These are phyloP conservation scores for Heliconius eleuchia DNA, from an alignment of 1,140 invertebrate species.

Conservation along the genomic window DNA sequence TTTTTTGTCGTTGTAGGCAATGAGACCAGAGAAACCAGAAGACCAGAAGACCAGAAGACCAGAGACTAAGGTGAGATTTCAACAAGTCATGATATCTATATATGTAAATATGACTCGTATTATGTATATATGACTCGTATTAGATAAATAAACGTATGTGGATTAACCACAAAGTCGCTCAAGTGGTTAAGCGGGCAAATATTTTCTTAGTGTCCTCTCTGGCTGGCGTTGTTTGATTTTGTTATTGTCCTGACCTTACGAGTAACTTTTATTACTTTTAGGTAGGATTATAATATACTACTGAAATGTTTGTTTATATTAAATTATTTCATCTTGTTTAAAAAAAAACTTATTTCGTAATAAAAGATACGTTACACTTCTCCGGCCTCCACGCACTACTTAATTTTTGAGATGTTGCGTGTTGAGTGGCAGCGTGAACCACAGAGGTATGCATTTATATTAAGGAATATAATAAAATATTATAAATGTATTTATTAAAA, in stretches of 20 bases:
- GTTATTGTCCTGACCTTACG: neutral
- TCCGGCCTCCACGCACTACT: too few relatives aligned
- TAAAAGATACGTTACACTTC: too few relatives aligned
- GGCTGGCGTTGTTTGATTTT: neutral
- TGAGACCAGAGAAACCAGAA: too few relatives aligned
- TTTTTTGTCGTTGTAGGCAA: too few relatives aligned
- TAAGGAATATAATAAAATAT: too few relatives aligned
- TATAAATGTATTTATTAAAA: too few relatives aligned
- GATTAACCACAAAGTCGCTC: neutral
- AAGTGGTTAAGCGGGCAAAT: slow-evolving; percentile 11
- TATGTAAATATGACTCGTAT: neutral
- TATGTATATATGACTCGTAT: neutral
- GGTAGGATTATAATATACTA: neutral
- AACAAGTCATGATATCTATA: neutral
- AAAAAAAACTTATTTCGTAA: too few relatives aligned
- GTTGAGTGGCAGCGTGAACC: too few relatives aligned
- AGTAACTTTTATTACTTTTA: neutral
- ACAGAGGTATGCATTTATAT: too few relatives aligned
- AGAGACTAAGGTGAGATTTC: too few relatives aligned
- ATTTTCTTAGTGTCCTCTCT: neutral
- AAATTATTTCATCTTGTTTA: neutral
- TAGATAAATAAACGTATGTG: neutral
- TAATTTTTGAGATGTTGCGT: too few relatives aligned
- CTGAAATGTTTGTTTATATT: neutral
- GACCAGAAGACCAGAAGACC: too few relatives aligned